Conservation (phyloP, 2,113 vertebrate species). For the Clarias magur region DNA sequence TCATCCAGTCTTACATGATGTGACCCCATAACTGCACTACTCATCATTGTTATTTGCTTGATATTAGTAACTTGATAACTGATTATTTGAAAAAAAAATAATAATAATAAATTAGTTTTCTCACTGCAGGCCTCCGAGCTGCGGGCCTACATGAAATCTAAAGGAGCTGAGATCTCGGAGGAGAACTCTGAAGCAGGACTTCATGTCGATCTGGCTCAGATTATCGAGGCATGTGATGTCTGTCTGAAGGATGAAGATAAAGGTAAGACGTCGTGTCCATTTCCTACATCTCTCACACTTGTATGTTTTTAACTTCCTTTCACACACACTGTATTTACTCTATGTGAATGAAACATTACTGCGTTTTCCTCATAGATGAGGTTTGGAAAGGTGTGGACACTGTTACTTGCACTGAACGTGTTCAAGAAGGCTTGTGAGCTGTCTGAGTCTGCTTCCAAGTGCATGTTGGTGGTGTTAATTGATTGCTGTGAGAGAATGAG, state of each 20-base stretch:
- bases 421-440: background rate
- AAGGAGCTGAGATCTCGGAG: slow-evolving; percentile 95
- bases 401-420: background rate
- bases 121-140: slow-evolving; percentile 85
- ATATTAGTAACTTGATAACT: background rate
- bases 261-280: slow-evolving; percentile 72
- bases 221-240: slow-evolving; percentile 94
- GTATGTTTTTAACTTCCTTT: background rate
- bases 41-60: background rate
- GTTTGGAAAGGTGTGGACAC: background rate
- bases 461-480: background rate
- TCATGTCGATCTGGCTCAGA: slow-evolving; percentile 91
- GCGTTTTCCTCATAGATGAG: background rate
- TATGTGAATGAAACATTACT: background rate
- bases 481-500: background rate
- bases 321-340: background rate
- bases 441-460: background rate
- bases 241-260: slow-evolving; percentile 96
- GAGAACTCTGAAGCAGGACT: slow-evolving; percentile 94
- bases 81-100: too few species aligned
- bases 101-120: background rate
- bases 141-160: slow-evolving; percentile 89
- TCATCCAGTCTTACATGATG: background rate
- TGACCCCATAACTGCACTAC: background rate
- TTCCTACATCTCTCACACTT: background rate